Percentiles rank a stretch among this genome's conserved stretches.
Evolutionary conservation across 2,888 invertebrate species (phyloP).

Genomic region (Watsonalla cultraria): DNA sequence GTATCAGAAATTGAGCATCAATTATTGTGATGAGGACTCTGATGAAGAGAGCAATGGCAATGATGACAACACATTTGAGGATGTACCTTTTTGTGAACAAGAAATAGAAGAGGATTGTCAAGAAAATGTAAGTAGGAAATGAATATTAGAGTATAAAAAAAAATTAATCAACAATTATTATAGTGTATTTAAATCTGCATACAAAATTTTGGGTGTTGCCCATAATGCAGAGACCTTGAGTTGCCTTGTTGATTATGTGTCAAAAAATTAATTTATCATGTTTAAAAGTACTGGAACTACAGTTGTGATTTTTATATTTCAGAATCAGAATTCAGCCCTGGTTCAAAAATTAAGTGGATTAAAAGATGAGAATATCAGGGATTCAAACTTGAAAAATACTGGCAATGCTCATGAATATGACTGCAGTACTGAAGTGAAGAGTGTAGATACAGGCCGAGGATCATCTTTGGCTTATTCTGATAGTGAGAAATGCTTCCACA

Average conservation of each 20-base stretch:
- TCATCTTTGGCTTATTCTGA: conserved; percentile 62
- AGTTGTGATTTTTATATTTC: background rate
- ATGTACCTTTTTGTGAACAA: background rate
- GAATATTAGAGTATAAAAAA: background rate
- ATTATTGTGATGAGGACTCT: background rate
- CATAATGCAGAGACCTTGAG: too few species aligned
- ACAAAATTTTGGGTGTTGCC: too few species aligned
- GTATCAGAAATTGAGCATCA: background rate
- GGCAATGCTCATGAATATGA: conserved; percentile 26
- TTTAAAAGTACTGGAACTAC: background rate
- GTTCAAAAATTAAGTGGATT: background rate
- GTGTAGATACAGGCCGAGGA: conserved; percentile 62
- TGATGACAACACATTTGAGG: conserved; percentile 1
- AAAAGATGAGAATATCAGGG: background rate
- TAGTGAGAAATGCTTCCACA: conserved; percentile 50
- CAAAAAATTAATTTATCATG: too few species aligned
- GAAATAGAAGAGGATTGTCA: background rate
- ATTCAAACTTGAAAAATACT: conserved; percentile 7
- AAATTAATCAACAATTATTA: too few species aligned
- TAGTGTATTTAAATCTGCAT: too few species aligned
- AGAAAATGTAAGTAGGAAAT: background rate
- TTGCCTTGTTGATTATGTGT: too few species aligned
- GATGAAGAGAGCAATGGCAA: background rate
- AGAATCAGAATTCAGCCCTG: background rate
- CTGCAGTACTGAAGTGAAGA: conserved; percentile 38